Percentiles rank a stretch among this genome's conserved stretches.
phyloP scores from a whole-genome alignment of 2,113 vertebrate genomes.

The Bagarius yarrelli region DNA sequence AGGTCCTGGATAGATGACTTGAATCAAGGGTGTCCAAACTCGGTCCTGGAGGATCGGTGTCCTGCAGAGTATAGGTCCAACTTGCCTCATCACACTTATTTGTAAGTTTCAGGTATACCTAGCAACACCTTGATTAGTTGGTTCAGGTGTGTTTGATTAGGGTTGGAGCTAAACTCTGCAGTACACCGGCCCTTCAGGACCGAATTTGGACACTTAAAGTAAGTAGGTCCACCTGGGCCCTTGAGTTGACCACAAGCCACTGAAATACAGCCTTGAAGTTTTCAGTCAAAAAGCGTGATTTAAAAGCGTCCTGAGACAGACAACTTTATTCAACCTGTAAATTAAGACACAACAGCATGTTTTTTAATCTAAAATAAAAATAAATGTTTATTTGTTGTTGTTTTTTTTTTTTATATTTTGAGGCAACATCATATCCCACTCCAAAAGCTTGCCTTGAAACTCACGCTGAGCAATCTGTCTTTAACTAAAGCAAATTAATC shows the following conservation, averaged over 20 bases:
- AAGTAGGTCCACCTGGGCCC: conserved; percentile 64
- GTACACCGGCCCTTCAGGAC: too few species aligned
- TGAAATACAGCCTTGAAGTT: conserved; percentile 66
- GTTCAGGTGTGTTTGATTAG: too few species aligned
- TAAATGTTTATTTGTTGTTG: neutral
- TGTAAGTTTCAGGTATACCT: too few species aligned
- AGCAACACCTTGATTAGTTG: too few species aligned
- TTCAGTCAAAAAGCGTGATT: conserved; percentile 62
- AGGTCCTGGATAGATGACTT: conserved; percentile 60
- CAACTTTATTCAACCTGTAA: conserved; percentile 74
- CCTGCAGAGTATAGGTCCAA: too few species aligned
- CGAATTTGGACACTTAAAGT: conserved; percentile 20
- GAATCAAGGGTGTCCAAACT: too few species aligned
- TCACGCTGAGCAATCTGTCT: conserved; percentile 39
- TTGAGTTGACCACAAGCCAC: conserved; percentile 62
- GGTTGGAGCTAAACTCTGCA: too few species aligned
- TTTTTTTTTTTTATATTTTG: neutral
- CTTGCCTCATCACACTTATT: too few species aligned
- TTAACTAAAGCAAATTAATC: conserved; percentile 63
- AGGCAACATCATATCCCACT: conserved; percentile 44
- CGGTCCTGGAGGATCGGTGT: too few species aligned
- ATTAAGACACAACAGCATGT: conserved; percentile 54
- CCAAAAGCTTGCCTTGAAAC: conserved; percentile 51
- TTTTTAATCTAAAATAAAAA: neutral
- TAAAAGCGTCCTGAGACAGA: conserved; percentile 70